Evolutionary conservation across 1,140 invertebrate species (phyloP).

Genomic region (Gryllus bimaculatus): DNA sequence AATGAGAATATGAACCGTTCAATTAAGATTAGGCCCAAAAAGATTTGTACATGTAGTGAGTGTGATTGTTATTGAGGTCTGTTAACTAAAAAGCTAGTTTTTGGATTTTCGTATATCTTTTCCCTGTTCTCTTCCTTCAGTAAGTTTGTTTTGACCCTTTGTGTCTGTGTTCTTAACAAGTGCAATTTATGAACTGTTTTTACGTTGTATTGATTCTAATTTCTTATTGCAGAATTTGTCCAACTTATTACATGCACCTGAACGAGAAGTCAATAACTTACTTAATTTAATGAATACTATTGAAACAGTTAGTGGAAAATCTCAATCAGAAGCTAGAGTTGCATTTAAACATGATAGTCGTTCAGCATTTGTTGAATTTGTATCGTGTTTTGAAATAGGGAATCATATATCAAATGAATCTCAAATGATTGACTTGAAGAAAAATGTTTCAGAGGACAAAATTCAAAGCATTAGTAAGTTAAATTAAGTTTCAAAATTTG

Average conservation of each 20-base stretch:
- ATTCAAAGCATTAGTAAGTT: slow-evolving; percentile 32
- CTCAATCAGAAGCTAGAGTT: slow-evolving; percentile 30
- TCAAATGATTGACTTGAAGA: slow-evolving; percentile 28
- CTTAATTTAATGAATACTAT: slow-evolving; percentile 9
- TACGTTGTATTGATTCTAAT: too few relatives aligned
- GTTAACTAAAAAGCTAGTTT: too few relatives aligned
- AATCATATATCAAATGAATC: not conserved
- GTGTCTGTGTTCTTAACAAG: too few relatives aligned
- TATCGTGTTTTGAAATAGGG: slow-evolving; percentile 45
- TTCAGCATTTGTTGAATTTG: slow-evolving; percentile 36
- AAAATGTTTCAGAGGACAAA: slow-evolving; percentile 29
- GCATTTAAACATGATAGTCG: slow-evolving; percentile 35
- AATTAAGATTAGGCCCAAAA: too few relatives aligned
- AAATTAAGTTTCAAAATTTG: not conserved
- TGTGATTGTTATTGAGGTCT: too few relatives aligned
- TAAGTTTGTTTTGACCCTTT: too few relatives aligned
- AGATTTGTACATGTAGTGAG: too few relatives aligned
- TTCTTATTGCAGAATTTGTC: slow-evolving; percentile 9
- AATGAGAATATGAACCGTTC: too few relatives aligned
- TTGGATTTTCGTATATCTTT: too few relatives aligned
- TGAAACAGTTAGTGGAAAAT: slow-evolving; percentile 13
- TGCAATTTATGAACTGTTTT: too few relatives aligned
- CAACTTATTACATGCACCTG: slow-evolving; percentile 8
- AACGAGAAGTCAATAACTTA: slow-evolving; percentile 12
- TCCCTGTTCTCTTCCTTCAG: too few relatives aligned